A percentile compares a stretch with the other conserved stretches of the same genome.
These are phyloP conservation scores for Odontomyia ornata DNA, from an alignment of 2,888 invertebrate species.

Conservation along the genomic window DNA sequence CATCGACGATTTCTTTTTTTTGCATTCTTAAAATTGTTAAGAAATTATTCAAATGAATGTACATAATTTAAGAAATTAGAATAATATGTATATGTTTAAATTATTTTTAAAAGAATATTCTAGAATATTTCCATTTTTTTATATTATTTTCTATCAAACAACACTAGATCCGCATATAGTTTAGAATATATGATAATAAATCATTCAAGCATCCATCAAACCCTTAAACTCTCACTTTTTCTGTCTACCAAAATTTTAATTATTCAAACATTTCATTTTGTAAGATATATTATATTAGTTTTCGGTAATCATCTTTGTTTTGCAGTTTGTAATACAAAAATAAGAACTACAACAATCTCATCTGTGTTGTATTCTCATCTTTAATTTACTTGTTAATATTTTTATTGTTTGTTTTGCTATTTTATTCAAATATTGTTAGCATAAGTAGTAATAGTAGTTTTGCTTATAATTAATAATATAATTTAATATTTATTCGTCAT, in stretches of 20 bases:
- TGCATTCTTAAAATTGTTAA: too few species aligned
- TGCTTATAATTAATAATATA: constrained; percentile 28
- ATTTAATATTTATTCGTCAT: constrained; percentile 50
- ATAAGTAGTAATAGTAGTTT: background rate
- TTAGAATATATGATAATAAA: constrained; percentile 4
- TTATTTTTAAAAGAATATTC: constrained; percentile 27
- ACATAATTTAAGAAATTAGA: background rate
- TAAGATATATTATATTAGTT: constrained; percentile 3
- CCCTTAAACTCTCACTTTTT: background rate
- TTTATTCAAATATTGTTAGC: background rate
- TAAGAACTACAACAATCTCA: constrained; percentile 2
- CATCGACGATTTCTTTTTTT: too few species aligned
- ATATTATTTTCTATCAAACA: background rate
- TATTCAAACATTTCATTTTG: background rate
- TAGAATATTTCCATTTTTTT: background rate
- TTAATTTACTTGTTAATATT: background rate
- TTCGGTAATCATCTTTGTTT: constrained; percentile 22
- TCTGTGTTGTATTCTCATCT: constrained; percentile 17
- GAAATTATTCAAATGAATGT: background rate
- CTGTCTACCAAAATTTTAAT: constrained; percentile 7
- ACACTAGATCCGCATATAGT: background rate
- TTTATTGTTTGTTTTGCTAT: background rate
- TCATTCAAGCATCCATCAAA: constrained; percentile 17
- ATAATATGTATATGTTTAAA: constrained; percentile 26
- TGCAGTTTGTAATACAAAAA: constrained; percentile 29